Evolutionary conservation across 2,888 invertebrate genomes (phyloP).

Genomic region (Leptopilina myrica): DNA sequence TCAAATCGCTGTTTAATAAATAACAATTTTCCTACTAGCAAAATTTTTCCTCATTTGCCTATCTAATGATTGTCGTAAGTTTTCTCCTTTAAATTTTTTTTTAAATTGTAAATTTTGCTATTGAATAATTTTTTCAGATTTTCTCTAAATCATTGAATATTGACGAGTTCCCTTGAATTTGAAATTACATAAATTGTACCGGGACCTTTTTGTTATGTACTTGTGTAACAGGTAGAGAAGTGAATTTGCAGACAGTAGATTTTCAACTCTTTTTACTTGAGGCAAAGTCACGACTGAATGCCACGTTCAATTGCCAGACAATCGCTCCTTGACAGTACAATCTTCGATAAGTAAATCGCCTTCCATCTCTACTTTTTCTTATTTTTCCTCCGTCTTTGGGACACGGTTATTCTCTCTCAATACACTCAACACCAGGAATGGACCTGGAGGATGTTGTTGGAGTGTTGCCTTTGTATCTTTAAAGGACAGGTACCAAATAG

Average conservation of each 20-base stretch:
- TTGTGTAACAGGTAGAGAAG: conserved; percentile 44
- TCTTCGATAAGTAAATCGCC: conserved; percentile 53
- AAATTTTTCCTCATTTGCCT: too few relatives aligned
- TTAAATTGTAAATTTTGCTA: too few relatives aligned
- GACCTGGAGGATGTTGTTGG: conserved; percentile 18
- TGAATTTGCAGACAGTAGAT: conserved; percentile 30
- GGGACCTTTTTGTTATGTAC: too few relatives aligned
- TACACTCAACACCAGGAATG: conserved; percentile 13
- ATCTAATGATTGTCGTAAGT: too few relatives aligned
- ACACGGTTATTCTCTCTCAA: conserved; percentile 36
- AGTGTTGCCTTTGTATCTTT: conserved; percentile 48
- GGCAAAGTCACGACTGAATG: conserved; percentile 46
- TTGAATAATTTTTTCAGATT: too few relatives aligned
- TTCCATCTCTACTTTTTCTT: conserved; percentile 37
- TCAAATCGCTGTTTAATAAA: too few relatives aligned
- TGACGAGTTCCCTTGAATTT: too few relatives aligned
- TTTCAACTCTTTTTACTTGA: conserved; percentile 10
- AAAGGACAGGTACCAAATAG: conserved; percentile 48
- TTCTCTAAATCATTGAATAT: too few relatives aligned
- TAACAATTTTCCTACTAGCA: too few relatives aligned
- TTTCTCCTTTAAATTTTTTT: too few relatives aligned
- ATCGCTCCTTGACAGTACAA: conserved; percentile 48
- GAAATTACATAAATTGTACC: too few relatives aligned
- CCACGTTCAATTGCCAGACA: conserved; percentile 42
- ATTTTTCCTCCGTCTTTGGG: conserved; percentile 42